Conservation (phyloP, 2,797 vertebrate genomes). For the Octomys mimax region DNA sequence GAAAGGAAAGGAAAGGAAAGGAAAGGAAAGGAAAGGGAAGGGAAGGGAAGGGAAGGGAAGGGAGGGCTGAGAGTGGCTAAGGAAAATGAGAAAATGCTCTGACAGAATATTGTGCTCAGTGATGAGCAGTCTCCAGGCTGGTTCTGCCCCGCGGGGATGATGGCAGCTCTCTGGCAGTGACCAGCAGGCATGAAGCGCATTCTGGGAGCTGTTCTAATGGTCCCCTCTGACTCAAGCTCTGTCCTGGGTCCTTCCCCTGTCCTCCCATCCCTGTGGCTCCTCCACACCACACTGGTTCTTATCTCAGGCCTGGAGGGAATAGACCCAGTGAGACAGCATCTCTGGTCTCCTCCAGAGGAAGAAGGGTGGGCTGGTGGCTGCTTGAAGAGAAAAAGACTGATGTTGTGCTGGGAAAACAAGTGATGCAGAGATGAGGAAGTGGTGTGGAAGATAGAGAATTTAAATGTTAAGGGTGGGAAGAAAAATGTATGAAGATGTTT, state of each 20-base stretch:
- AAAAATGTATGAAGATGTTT: constrained; percentile 81
- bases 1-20: too few species aligned
- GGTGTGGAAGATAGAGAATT: constrained; percentile 63
- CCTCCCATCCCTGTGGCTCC: not conserved
- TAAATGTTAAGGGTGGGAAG: constrained; percentile 84
- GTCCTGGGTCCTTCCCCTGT: not conserved
- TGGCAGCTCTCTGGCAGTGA: not conserved
- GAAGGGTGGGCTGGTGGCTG: not conserved
- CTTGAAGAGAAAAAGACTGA: not conserved
- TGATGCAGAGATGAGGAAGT: constrained; percentile 35
- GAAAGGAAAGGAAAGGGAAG: too few species aligned
- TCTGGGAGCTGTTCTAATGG: not conserved
- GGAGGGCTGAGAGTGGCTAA: not conserved
- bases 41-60: too few species aligned
- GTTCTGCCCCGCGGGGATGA: not conserved
- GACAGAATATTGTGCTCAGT: not conserved
- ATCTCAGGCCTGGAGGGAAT: not conserved
- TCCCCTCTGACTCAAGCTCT: not conserved
- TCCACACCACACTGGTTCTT: not conserved
- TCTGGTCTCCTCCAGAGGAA: not conserved
- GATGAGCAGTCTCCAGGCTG: not conserved
- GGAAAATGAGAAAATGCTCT: not conserved
- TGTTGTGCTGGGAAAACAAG: constrained; percentile 29
- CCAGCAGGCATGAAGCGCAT: not conserved
- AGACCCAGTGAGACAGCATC: not conserved